Evolutionary conservation across 2,113 vertebrate species (phyloP), one percentile per base, ranked within the genome.

Genomic region (Ctenodactylus gundi): DNA sequence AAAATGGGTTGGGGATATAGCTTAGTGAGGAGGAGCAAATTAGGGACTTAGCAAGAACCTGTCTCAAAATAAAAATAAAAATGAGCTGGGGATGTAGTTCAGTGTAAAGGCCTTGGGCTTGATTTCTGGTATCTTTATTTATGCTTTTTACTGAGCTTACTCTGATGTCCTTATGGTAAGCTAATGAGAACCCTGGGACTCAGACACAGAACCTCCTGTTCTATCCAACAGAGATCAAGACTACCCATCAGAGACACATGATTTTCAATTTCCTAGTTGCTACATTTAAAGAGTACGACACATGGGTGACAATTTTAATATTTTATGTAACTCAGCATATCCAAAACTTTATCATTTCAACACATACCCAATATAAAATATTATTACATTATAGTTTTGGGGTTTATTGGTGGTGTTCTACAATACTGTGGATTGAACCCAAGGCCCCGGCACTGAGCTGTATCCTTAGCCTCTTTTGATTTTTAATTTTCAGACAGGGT

Each of bases 81-180:
- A 91, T 78, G 36, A 77, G 25, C n/a, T n/a, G n/a, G n/a, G n/a
- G n/a, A n/a, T n/a, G n/a, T n/a, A n/a, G n/a, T n/a, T n/a, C n/a
- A n/a, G n/a, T n/a, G n/a, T n/a, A n/a, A n/a, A n/a, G n/a, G n/a
- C n/a, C n/a, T n/a, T n/a, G n/a, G n/a, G n/a, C n/a, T n/a, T n/a
- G n/a, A n/a, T n/a, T n/a, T n/a, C n/a, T n/a, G n/a, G n/a, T n/a
- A n/a, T n/a, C n/a, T 85, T 17, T 51, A 27, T 44, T 65, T 4
- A 5, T 39, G 9, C 65, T 83, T 93, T 78, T 27, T 81, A 67
- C 17, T 89, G 84, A 95, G 95, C 97, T 97, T 87, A 49, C 2
- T 10, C 0, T 13, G 49, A 77, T 27, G 39, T 25, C 53, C 13
- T 86, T 39, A 49, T 3, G 1, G 44, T 27, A 49, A 86, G 21